Base-by-base conservation (phyloP, 2,113 vertebrate species). In the Athene cunicularia region DNA sequence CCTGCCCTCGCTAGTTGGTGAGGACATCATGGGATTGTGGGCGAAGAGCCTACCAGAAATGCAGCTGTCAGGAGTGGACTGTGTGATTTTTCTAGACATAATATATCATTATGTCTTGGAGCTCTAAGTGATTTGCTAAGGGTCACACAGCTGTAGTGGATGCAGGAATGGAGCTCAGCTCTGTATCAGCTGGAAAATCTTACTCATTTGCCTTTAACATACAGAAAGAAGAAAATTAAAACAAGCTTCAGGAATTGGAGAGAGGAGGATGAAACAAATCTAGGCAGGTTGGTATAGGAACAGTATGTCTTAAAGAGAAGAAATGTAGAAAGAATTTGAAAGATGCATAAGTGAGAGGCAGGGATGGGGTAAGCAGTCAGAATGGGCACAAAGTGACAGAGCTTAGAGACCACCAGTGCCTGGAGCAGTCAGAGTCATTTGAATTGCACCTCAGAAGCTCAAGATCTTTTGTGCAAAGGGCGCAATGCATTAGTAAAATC, bases 391-490 rank as follows among this genome's bases (percentile, higher is more conserved):
- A n/a, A 52, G 55, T 52, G 45, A 19, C 59, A 35, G 32, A 45
- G 16, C 50, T 68, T 28, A 41, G 55, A 41, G 59, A 32, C 45
- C 12, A 5, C n/a, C n/a, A 30, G 0, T 17, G 47, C n/a, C 62
- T 83, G 68, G 32, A 41, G 56, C 66, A 67, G 52, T 24, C 45
- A 53, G 41, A 3, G 60, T 14, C 32, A 18, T 75, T 63, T 82
- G 59, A 94, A 49, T 37, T 86, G 55, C 41, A 70, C 11, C 59
- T 84, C 49, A 93, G 94, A 86, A 96, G n/a, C 66, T 35, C 28
- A 23, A 1, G 26, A 4, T 60, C 50, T 80, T 84, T 60, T 39
- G 32, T 6, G 41, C 0, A 2, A 20, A 30, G 8, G 18, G 8
- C 63, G 8, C 63, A 50, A 12, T 39, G 27, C 56, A 53, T 86